Evolutionary conservation across 2,797 vertebrate species (phyloP).

Genomic region (Emys orbicularis): DNA sequence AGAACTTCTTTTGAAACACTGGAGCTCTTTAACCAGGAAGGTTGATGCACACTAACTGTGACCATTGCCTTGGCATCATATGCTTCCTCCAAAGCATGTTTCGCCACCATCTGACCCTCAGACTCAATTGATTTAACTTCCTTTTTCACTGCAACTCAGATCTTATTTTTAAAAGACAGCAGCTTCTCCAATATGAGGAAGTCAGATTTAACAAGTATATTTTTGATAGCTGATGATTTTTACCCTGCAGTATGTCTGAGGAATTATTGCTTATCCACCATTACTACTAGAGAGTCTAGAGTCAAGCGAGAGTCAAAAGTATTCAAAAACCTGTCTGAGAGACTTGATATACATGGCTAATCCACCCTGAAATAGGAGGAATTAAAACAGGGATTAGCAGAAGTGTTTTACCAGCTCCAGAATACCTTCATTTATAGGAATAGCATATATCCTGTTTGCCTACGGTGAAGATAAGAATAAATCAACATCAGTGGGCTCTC

Average conservation of each 20-base stretch:
- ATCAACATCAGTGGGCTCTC: not conserved
- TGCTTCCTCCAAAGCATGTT: not conserved
- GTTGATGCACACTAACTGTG: not conserved
- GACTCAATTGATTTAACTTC: not conserved
- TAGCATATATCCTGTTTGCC: constrained; percentile 21
- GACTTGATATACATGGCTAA: constrained; percentile 32
- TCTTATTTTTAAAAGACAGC: not conserved
- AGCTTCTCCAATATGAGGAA: too few relatives aligned
- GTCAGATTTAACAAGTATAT: too few relatives aligned
- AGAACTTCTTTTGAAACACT: not conserved
- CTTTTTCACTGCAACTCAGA: not conserved
- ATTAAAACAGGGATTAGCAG: constrained; percentile 64
- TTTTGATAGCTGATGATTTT: too few relatives aligned
- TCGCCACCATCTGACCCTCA: not conserved
- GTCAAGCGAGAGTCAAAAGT: constrained; percentile 1
- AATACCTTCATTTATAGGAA: constrained; percentile 52
- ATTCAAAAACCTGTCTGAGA: constrained; percentile 7
- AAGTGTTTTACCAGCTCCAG: constrained; percentile 54
- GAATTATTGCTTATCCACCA: constrained; percentile 1
- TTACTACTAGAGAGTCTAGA: constrained; percentile 39
- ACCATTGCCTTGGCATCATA: not conserved
- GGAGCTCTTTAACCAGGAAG: not conserved
- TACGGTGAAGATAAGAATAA: not conserved
- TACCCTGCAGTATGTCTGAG: not conserved
- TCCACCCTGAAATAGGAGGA: constrained; percentile 61